Percentiles rank a stretch among this genome's conserved stretches.
These are phyloP conservation scores for Lathronympha strigana DNA, from an alignment of 2,888 invertebrate species.

Conservation along the genomic window DNA sequence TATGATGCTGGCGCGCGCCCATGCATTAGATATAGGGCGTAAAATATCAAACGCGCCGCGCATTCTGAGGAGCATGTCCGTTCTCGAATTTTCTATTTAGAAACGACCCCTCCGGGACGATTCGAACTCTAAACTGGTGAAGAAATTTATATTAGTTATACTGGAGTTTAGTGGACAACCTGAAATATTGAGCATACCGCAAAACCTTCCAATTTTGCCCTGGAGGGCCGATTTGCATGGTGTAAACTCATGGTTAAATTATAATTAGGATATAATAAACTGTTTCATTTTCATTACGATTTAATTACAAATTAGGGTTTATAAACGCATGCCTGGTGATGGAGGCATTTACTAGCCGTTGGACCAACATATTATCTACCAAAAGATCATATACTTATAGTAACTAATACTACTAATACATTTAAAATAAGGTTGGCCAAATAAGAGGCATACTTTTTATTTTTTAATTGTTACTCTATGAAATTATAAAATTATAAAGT, in stretches of 20 bases:
- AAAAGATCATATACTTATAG: too few species aligned
- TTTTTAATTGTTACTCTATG: too few species aligned
- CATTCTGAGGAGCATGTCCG: conserved; percentile 50
- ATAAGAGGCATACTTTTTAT: too few species aligned
- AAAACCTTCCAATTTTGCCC: background rate
- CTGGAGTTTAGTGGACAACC: conserved; percentile 19
- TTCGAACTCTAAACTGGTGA: conserved; percentile 52
- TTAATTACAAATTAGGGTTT: too few species aligned
- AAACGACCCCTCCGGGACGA: conserved; percentile 55
- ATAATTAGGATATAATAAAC: too few species aligned
- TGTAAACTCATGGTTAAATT: background rate
- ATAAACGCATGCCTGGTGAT: too few species aligned
- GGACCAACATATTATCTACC: too few species aligned
- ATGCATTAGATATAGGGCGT: conserved; percentile 66
- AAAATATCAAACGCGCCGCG: conserved; percentile 62
- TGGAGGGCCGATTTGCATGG: background rate
- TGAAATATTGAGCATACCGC: conserved; percentile 14
- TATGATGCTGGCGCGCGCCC: conserved; percentile 59
- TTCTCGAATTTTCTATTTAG: conserved; percentile 52
- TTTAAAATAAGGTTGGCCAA: too few species aligned
- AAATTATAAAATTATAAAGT: too few species aligned
- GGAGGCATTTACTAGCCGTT: too few species aligned
- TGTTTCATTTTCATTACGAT: too few species aligned
- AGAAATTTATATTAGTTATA: conserved; percentile 45
- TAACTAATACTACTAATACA: too few species aligned